These are phyloP conservation scores for Lepas anatifera DNA, from an alignment of 2,888 invertebrate genomes.

Conservation along the genomic window DNA sequence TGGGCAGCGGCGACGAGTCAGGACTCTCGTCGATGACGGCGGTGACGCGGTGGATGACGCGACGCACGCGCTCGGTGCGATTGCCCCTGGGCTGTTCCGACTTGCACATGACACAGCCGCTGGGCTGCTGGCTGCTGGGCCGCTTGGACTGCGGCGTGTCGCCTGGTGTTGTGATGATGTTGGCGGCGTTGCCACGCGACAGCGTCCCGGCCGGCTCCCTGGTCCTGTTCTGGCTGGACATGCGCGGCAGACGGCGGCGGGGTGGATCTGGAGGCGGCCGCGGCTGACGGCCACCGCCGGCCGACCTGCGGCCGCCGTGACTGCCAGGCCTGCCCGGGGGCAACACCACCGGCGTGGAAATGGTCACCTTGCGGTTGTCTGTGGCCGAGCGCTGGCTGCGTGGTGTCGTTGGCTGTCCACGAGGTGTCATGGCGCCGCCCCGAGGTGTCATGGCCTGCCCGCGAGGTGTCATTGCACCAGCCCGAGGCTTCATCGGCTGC, in stretches of 20 bases:
- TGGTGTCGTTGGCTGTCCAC: too few relatives aligned
- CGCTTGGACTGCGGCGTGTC: not conserved
- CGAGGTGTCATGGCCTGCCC: too few relatives aligned
- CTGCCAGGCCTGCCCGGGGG: not conserved
- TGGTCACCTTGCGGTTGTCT: not conserved
- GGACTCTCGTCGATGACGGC: not conserved
- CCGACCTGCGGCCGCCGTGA: not conserved
- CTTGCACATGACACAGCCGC: not conserved
- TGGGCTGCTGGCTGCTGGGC: not conserved
- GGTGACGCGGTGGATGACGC: conserved; percentile 6
- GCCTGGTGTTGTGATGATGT: conserved; percentile 5
- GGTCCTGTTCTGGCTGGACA: not conserved
- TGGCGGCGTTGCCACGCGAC: not conserved
- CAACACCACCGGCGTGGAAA: not conserved
- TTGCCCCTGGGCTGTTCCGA: not conserved
- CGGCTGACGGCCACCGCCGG: not conserved
- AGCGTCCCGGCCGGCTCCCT: not conserved
- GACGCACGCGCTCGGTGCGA: conserved; percentile 1
- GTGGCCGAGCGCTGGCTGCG: not conserved
- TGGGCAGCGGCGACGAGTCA: not conserved
- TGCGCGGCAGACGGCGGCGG: not conserved
- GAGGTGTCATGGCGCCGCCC: too few relatives aligned
- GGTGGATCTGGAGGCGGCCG: not conserved
- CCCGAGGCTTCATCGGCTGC: too few relatives aligned
- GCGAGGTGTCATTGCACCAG: too few relatives aligned